Percentiles rank a stretch among this genome's conserved stretches.
Evolutionary conservation across 2,797 vertebrate species (phyloP).

Genomic region (Carcharodon carcharias): DNA sequence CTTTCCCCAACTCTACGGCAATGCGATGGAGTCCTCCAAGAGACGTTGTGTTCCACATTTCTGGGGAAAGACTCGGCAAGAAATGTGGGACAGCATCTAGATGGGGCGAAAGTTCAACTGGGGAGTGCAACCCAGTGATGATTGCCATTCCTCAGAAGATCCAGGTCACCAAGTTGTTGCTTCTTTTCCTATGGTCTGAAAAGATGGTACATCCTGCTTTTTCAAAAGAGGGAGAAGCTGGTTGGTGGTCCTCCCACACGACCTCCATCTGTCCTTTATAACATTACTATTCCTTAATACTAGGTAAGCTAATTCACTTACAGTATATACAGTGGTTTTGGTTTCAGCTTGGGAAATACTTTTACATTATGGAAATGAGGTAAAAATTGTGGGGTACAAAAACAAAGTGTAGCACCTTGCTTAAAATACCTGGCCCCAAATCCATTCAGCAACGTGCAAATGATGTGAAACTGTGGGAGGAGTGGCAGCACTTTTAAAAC

Average conservation of each 20-base stretch:
- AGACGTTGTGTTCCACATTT: no score
- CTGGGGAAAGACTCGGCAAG: no score
- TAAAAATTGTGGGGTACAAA: background rate
- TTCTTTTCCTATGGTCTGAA: background rate
- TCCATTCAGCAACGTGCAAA: background rate
- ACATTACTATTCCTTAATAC: background rate
- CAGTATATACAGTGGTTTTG: background rate
- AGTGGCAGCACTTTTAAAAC: background rate
- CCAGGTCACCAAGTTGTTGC: no score
- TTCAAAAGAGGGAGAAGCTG: background rate
- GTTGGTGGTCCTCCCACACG: background rate
- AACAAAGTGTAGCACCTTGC: background rate
- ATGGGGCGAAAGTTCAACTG: no score
- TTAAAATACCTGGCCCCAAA: background rate
- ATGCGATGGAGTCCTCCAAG: no score
- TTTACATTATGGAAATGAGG: background rate
- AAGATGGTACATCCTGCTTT: background rate
- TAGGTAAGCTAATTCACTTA: background rate
- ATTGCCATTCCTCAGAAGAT: no score
- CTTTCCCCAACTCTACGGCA: no score
- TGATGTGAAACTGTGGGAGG: background rate
- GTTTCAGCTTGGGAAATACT: background rate
- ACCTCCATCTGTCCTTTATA: no score
- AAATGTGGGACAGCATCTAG: no score
- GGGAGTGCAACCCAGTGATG: no score